phyloP scores from a whole-genome alignment of 1,140 invertebrate genomes.

The Caenorhabditis brenneri region DNA sequence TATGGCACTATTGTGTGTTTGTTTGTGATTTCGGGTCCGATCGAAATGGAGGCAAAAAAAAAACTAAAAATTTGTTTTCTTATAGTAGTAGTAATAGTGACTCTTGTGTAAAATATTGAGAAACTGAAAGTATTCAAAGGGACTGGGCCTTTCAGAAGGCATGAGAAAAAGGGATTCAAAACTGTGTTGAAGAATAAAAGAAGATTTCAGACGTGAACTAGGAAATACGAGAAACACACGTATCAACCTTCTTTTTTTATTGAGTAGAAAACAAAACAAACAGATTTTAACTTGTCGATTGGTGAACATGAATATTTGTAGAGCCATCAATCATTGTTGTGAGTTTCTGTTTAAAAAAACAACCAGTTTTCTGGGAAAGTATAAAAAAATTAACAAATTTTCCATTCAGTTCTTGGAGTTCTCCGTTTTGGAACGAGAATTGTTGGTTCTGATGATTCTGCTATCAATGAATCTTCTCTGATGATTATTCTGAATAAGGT shows the following conservation, averaged over 20 bases:
- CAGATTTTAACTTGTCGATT: not conserved
- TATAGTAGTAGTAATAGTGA: not conserved
- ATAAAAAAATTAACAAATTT: too few relatives aligned
- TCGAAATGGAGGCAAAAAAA: not conserved
- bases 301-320: not conserved
- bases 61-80: not conserved
- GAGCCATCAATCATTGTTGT: not conserved
- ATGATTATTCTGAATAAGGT: not conserved
- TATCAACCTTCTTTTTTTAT: too few relatives aligned
- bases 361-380: too few relatives aligned
- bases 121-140: not conserved
- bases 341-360: not conserved
- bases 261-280: not conserved
- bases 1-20: constrained; percentile 29
- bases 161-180: not conserved
- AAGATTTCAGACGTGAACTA: too few relatives aligned
- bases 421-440: not conserved
- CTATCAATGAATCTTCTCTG: not conserved
- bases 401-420: not conserved
- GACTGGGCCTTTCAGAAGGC: not conserved
- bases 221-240: too few relatives aligned
- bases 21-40: constrained; percentile 22
- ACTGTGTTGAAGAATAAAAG: not conserved
- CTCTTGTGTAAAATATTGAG: not conserved
- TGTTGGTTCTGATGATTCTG: not conserved